Percentiles rank a stretch among this genome's conserved stretches.
These are phyloP conservation scores for Notolabrus celidotus DNA, from an alignment of 2,797 vertebrate species.

Conservation along the genomic window DNA sequence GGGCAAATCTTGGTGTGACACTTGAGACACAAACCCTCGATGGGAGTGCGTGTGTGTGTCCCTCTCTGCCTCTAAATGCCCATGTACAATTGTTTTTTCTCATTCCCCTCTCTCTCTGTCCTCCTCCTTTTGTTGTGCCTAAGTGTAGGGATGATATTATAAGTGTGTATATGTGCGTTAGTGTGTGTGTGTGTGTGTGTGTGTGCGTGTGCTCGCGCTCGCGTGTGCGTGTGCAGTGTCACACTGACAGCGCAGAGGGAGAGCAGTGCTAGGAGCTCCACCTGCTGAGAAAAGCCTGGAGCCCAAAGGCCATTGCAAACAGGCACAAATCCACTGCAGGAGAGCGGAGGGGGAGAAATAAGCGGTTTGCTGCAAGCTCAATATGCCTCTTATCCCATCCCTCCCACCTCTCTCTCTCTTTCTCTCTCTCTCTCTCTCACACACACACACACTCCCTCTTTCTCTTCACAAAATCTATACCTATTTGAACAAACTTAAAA, in stretches of 20 bases:
- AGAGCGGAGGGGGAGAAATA: slow-evolving; percentile 41
- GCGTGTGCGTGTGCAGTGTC: slow-evolving; percentile 26
- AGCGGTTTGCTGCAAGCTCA: slow-evolving; percentile 35
- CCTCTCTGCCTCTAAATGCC: neutral
- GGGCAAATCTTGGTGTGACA: slow-evolving; percentile 35
- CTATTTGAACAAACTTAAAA: slow-evolving; percentile 26
- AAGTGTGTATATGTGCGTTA: neutral
- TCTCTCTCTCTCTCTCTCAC: slow-evolving; percentile 2
- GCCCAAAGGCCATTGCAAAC: slow-evolving; percentile 74
- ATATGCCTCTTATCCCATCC: slow-evolving; percentile 27
- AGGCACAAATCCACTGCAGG: slow-evolving; percentile 51
- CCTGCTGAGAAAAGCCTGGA: slow-evolving; percentile 74
- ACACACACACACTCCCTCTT: neutral
- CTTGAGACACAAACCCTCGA: slow-evolving; percentile 2
- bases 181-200: too few species aligned
- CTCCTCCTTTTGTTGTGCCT: slow-evolving; percentile 24
- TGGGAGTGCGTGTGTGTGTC: neutral
- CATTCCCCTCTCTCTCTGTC: slow-evolving; percentile 9
- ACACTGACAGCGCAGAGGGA: slow-evolving; percentile 65
- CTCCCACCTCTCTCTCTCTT: neutral
- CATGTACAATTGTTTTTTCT: slow-evolving; percentile 32
- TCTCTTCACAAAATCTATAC: slow-evolving; percentile 32
- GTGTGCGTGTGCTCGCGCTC: too few species aligned
- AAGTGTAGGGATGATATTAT: neutral
- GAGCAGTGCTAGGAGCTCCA: slow-evolving; percentile 64